Conservation (phyloP, 2,113 vertebrate species). For the Mustela lutreola region DNA sequence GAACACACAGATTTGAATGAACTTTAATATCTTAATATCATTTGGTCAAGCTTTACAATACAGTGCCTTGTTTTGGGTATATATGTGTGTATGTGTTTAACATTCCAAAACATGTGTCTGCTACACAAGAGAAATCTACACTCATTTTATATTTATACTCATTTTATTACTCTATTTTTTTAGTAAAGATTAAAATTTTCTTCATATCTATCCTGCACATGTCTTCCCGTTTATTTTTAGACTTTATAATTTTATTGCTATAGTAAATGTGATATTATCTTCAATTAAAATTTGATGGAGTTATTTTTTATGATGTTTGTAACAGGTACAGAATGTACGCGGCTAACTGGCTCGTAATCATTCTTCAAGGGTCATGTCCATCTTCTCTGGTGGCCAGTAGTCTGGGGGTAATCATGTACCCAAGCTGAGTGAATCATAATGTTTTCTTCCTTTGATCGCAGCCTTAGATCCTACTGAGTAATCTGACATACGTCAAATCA, state of each 20-base stretch:
- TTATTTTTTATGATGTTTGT: background rate
- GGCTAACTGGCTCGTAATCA: background rate
- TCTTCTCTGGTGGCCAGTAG: background rate
- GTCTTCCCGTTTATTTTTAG: background rate
- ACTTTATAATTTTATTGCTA: background rate
- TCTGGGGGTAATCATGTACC: background rate
- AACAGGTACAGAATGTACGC: background rate
- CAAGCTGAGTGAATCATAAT: background rate
- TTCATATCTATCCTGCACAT: background rate
- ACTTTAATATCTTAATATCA: background rate
- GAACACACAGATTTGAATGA: background rate
- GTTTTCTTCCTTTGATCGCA: background rate
- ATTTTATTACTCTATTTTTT: background rate
- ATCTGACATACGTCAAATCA: background rate
- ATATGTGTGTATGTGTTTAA: background rate
- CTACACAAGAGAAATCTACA: background rate
- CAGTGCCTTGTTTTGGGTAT: background rate
- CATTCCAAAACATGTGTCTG: background rate
- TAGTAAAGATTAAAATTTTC: background rate
- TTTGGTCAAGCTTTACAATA: background rate
- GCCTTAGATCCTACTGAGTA: background rate
- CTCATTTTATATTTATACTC: background rate
- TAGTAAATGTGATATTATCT: background rate
- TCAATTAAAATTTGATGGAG: background rate
- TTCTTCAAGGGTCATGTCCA: background rate